These are phyloP conservation scores for Eptatretus burgeri DNA, from an alignment of 2,113 vertebrate genomes.

Conservation along the genomic window DNA sequence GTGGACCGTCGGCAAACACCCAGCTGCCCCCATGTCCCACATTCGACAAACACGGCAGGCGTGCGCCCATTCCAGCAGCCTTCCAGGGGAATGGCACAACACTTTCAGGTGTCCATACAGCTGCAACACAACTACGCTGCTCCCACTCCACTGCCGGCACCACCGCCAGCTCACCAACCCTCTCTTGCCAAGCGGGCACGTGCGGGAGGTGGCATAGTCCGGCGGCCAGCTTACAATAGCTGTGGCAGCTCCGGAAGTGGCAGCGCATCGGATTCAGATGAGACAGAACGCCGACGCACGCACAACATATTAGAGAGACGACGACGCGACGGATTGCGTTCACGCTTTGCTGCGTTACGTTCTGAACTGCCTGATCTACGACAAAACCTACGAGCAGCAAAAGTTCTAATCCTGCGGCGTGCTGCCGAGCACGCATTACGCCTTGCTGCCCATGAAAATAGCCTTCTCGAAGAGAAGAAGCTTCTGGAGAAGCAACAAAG, in stretches of 20 bases:
- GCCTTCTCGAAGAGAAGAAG: slow-evolving; percentile 37
- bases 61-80: slow-evolving; percentile 30
- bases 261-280: slow-evolving; percentile 41
- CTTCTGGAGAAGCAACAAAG: slow-evolving; percentile 30
- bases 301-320: slow-evolving; percentile 78
- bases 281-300: slow-evolving; percentile 50
- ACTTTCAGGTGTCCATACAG: slow-evolving; percentile 65
- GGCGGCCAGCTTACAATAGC: slow-evolving; percentile 9
- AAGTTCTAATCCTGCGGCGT: slow-evolving; percentile 67
- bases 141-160: slow-evolving; percentile 32
- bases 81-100: slow-evolving; percentile 48
- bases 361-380: slow-evolving; percentile 49
- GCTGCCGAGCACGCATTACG: slow-evolving; percentile 45
- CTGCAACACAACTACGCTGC: slow-evolving; percentile 87
- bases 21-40: slow-evolving; percentile 46
- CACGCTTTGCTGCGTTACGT: slow-evolving; percentile 44
- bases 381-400: slow-evolving; percentile 44
- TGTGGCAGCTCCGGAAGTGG: slow-evolving; percentile 14
- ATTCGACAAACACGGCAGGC: slow-evolving; percentile 14
- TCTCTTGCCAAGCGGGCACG: slow-evolving; percentile 4
- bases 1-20: slow-evolving; percentile 37
- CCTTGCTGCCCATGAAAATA: slow-evolving; percentile 28
- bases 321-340: slow-evolving; percentile 57
- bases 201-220: background rate
- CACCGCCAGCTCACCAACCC: slow-evolving; percentile 8